Percentiles rank a stretch among this genome's conserved stretches.
These are phyloP conservation scores for Adelphocoris suturalis DNA, from an alignment of 2,888 invertebrate genomes.

Conservation along the genomic window DNA sequence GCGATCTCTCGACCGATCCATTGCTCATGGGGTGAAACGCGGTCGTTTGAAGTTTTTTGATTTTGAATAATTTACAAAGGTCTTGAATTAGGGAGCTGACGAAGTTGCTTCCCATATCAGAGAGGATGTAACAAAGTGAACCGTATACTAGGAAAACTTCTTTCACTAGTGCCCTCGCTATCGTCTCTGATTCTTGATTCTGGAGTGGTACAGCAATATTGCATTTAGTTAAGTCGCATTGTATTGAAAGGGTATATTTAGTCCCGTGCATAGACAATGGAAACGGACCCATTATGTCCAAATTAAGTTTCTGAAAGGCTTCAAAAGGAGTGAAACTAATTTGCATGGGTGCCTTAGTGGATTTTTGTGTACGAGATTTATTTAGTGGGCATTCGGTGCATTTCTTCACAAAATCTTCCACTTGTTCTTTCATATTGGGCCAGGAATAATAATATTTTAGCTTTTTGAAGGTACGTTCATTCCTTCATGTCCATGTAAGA, in stretches of 20 bases:
- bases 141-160: not conserved
- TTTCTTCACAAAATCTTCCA: not conserved
- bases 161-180: not conserved
- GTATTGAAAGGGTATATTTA: not conserved
- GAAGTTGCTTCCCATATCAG: not conserved
- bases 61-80: not conserved
- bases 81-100: not conserved
- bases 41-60: not conserved
- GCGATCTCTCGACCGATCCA: not conserved
- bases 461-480: constrained; percentile 14
- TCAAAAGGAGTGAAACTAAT: constrained; percentile 23
- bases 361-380: not conserved
- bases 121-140: not conserved
- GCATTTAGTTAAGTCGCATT: constrained; percentile 22
- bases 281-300: constrained; percentile 27
- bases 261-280: constrained; percentile 31
- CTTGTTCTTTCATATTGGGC: constrained; percentile 4
- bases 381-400: not conserved
- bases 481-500: not conserved
- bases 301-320: constrained; percentile 33
- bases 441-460: not conserved
- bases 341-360: constrained; percentile 41
- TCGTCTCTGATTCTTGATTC: constrained; percentile 7
- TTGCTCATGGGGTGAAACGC: not conserved
- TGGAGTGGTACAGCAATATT: not conserved